These are phyloP conservation scores for Drosophila planitibia DNA, from an alignment of 2,888 invertebrate genomes.

Conservation along the genomic window DNA sequence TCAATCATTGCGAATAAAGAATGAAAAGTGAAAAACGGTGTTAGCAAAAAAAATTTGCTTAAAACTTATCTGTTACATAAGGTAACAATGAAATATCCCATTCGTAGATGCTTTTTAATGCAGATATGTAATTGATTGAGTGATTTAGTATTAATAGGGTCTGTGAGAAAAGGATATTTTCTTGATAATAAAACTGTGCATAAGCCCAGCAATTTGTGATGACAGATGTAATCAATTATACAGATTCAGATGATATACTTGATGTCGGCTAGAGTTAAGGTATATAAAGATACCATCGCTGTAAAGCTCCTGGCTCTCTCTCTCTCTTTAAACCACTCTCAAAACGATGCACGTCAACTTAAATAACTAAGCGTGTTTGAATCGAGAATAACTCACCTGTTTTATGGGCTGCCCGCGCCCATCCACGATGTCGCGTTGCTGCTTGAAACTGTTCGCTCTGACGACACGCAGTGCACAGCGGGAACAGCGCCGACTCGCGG, in stretches of 20 bases:
- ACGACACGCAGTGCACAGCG: conserved; percentile 41
- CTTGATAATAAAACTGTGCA: not conserved
- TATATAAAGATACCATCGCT: not conserved
- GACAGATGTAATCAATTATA: not conserved
- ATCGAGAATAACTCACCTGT: conserved; percentile 53
- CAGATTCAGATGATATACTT: not conserved
- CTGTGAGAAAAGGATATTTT: not conserved
- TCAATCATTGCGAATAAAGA: no score
- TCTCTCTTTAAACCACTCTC: not conserved
- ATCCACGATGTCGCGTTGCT: conserved; percentile 61
- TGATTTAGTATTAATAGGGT: not conserved
- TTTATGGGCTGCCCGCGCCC: conserved; percentile 57
- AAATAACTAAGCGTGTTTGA: not conserved
- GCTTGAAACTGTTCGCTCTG: conserved; percentile 57
- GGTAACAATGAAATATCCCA: no score
- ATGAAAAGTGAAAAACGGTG: no score
- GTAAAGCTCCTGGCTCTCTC: not conserved
- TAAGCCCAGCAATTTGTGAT: not conserved
- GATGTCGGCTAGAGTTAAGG: not conserved
- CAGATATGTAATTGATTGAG: no score
- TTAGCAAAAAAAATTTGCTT: no score
- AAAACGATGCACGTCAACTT: not conserved
- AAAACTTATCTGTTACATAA: no score
- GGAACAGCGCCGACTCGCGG: conserved; percentile 57
- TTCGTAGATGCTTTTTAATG: no score